These are phyloP conservation scores for Odobenus rosmarus DNA, from an alignment of 2,113 vertebrate species.

Conservation along the genomic window DNA sequence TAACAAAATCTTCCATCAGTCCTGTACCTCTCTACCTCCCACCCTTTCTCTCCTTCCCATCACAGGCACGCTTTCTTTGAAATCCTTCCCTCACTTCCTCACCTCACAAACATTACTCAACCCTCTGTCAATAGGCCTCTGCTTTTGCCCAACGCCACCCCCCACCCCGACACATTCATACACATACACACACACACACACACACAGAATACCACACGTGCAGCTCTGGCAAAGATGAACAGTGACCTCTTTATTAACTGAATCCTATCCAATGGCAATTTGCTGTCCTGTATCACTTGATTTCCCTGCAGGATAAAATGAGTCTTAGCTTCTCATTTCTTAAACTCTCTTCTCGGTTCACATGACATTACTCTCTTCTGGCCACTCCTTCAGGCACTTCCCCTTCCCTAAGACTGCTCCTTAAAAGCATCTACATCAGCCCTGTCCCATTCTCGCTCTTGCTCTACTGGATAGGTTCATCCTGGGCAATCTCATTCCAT, in stretches of 20 bases:
- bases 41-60: not conserved
- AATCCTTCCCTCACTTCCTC: not conserved
- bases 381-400: not conserved
- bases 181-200: not conserved
- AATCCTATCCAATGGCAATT: not conserved
- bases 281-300: not conserved
- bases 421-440: not conserved
- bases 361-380: not conserved
- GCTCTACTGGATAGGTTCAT: not conserved
- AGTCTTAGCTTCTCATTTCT: not conserved
- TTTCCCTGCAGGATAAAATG: not conserved
- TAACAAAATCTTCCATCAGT: not conserved
- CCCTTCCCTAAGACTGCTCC: too few species aligned
- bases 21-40: not conserved
- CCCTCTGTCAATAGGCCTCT: not conserved
- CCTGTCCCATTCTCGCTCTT: not conserved
- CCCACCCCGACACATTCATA: accelerated
- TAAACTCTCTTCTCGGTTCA: not conserved
- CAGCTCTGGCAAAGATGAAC: not conserved
- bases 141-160: not conserved
- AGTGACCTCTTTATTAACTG: not conserved
- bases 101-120: not conserved
- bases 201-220: not conserved
- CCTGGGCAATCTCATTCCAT: not conserved
- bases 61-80: not conserved